Evolutionary conservation across 2,797 vertebrate species (phyloP).

Genomic region (Anableps anableps): DNA sequence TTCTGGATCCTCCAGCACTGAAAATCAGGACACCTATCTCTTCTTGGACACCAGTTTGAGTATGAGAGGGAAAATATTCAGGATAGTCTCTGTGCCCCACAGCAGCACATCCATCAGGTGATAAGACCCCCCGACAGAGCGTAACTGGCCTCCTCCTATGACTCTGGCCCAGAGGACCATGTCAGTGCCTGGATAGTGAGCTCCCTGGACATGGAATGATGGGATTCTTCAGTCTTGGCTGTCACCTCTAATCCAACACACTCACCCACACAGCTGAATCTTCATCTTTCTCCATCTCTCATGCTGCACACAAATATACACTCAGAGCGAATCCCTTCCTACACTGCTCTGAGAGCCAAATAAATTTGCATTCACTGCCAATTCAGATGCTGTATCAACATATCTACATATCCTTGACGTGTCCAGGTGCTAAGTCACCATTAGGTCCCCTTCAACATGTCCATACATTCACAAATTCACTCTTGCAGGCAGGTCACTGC

Average conservation of each 20-base stretch:
- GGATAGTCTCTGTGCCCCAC: slow-evolving; percentile 55
- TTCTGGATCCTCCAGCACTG: slow-evolving; percentile 8
- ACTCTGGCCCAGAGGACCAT: slow-evolving; percentile 54
- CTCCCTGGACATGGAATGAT: slow-evolving; percentile 77
- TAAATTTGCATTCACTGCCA: slow-evolving; percentile 69
- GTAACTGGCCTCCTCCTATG: slow-evolving; percentile 55
- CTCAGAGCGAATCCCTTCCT: slow-evolving; percentile 18
- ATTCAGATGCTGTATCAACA: slow-evolving; percentile 64
- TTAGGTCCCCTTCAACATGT: slow-evolving; percentile 55
- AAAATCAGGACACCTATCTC: slow-evolving; percentile 17
- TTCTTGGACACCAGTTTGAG: slow-evolving; percentile 29
- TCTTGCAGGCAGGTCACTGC: slow-evolving; percentile 58
- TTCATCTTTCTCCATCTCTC: slow-evolving; percentile 57
- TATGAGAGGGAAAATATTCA: slow-evolving; percentile 45
- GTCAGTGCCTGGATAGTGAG: slow-evolving; percentile 59
- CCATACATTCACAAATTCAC: slow-evolving; percentile 37
- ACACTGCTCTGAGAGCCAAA: slow-evolving; percentile 38
- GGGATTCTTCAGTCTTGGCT: slow-evolving; percentile 70
- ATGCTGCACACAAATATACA: slow-evolving; percentile 25
- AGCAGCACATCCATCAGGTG: slow-evolving; percentile 75
- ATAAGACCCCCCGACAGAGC: slow-evolving; percentile 70
- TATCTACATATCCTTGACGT: slow-evolving; percentile 71
- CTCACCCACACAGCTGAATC: slow-evolving; percentile 78
- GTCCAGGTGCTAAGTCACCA: slow-evolving; percentile 78
- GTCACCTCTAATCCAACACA: slow-evolving; percentile 78